Base-by-base conservation (phyloP, 2,888 invertebrate genomes). In the Brachypterus glaber region DNA sequence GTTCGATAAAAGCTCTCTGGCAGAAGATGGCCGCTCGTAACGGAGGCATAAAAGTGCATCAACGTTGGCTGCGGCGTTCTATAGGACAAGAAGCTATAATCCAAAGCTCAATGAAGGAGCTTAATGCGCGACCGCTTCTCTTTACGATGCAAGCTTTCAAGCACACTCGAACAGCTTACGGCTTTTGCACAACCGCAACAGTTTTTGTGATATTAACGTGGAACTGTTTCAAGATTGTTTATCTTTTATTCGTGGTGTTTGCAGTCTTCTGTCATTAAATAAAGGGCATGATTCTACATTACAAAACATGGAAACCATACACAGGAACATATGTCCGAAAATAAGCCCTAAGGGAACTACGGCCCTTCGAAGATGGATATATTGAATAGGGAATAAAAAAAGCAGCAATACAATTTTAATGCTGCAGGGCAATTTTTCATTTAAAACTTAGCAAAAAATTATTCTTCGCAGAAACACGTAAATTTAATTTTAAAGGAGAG, bases 61-160 rank as follows among this genome's bases (percentile, higher is more conserved):
- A 53, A 48, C 44, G 55, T 54, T 52, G 49, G 56, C 53, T 54
- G 47, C 51, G 51, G 50, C 49, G 49, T 51, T 54, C 55, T 47
- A 60, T 60, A 59, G 59, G 59, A 58, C 58, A 55, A 58, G 54
- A 45, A 55, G 58, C 57, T 51, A 57, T 61, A 59, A 61, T 58
- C 59, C 52, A 51, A 54, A 56, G 57, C 58, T 59, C 58, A 55
- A 59, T 58, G 58, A 61, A 57, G 54, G 50, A 51, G 55, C 55
- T 58, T 61, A 61, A 61, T 60, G 59, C 58, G 55, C 54, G n/a
- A n/a, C n/a, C n/a, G 53, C 50, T 53, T 52, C 57, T 54, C 52
- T 59, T 58, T 57, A 59, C 54, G 55, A 59, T 58, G 56, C 56
- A 47, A 53, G 58, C 60, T 58, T 59, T 59, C 57, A 58, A 56